phyloP scores from a whole-genome alignment of 1,140 invertebrate species.

The Zeugodacus cucurbitae region DNA sequence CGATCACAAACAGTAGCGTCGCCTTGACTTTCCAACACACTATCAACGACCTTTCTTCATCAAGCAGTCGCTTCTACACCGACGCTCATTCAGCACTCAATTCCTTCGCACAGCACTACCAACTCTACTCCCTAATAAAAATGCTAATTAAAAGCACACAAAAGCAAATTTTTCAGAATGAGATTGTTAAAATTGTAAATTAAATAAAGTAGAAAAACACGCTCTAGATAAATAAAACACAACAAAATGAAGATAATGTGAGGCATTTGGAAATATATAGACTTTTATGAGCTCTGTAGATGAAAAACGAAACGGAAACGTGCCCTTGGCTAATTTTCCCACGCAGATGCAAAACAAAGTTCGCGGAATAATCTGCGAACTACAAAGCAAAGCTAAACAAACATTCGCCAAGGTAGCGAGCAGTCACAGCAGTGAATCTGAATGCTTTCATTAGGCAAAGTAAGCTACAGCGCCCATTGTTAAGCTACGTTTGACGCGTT shows the following conservation, averaged over 20 bases:
- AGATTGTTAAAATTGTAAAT: too few relatives aligned
- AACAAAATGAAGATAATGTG: background rate
- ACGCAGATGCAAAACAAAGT: background rate
- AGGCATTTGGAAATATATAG: background rate
- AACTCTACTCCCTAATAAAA: background rate
- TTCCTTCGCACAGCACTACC: too few relatives aligned
- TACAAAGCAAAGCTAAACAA: background rate
- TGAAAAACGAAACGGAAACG: background rate
- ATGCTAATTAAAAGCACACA: too few relatives aligned
- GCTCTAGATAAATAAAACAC: background rate
- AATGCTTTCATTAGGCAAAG: conserved; percentile 3
- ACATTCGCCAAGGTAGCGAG: background rate
- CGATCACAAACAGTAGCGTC: too few relatives aligned
- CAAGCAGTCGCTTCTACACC: too few relatives aligned
- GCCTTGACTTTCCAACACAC: background rate
- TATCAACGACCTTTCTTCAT: too few relatives aligned
- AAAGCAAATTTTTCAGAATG: too few relatives aligned
- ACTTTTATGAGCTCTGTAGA: too few relatives aligned
- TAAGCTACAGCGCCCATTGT: background rate
- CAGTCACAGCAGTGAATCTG: background rate
- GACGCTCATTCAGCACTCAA: too few relatives aligned
- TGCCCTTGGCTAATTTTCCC: too few relatives aligned
- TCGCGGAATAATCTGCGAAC: background rate
- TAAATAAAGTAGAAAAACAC: too few relatives aligned
- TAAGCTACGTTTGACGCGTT: background rate